Evolutionary conservation across 2,888 invertebrate species (phyloP).

Genomic region (Cephus runcator): DNA sequence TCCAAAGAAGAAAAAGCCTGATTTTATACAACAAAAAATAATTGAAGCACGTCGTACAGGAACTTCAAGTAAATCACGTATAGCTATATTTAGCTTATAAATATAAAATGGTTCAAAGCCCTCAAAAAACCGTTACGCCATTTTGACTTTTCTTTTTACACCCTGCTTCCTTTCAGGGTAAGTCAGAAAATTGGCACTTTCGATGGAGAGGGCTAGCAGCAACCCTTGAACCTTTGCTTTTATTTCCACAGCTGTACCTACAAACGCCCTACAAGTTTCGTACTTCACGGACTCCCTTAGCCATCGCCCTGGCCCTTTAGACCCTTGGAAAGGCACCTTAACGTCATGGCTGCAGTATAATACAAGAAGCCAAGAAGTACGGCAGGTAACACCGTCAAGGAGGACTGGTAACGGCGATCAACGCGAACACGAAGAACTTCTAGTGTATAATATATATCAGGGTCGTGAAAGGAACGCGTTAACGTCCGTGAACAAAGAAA

Average conservation of each 20-base stretch:
- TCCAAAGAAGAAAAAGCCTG: no score
- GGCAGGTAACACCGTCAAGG: neutral
- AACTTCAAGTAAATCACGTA: neutral
- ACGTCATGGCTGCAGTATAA: neutral
- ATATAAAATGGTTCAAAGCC: neutral
- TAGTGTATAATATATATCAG: neutral
- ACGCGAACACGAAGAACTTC: neutral
- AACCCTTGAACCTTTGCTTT: neutral
- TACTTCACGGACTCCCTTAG: neutral
- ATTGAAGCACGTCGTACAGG: neutral
- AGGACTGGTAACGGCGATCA: neutral
- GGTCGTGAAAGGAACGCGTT: neutral
- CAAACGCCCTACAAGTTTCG: neutral
- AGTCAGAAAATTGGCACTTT: neutral
- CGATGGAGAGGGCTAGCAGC: neutral
- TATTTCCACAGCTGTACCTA: neutral
- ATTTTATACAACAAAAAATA: no score
- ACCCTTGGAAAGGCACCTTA: neutral
- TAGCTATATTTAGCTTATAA: neutral
- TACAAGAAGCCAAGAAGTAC: neutral
- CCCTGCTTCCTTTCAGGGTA: neutral
- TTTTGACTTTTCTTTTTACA: neutral
- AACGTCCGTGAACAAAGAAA: neutral
- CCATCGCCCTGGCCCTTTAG: neutral
- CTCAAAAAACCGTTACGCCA: neutral